Evolutionary conservation across 2,113 vertebrate genomes (phyloP).

Genomic region (Ictidomys tridecemlineatus): DNA sequence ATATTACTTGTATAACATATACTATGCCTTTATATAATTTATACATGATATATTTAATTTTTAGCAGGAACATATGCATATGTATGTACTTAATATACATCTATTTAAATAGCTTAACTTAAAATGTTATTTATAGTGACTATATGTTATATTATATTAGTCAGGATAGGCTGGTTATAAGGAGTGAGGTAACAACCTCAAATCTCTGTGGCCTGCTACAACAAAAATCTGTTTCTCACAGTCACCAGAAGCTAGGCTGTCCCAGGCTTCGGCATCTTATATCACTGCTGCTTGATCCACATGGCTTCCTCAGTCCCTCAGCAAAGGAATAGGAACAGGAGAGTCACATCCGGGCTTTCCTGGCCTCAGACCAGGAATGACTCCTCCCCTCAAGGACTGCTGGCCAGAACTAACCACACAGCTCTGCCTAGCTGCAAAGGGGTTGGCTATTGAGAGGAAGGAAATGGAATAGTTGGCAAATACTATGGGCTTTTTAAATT

Average conservation of each 20-base stretch:
- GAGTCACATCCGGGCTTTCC: background rate
- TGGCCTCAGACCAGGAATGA: background rate
- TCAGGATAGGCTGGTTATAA: background rate
- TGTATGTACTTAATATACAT: slow-evolving; percentile 20
- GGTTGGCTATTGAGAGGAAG: background rate
- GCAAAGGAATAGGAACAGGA: background rate
- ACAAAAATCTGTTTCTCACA: background rate
- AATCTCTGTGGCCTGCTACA: background rate
- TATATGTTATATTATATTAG: background rate
- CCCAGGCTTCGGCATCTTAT: background rate
- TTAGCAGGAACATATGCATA: background rate
- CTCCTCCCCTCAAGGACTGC: background rate
- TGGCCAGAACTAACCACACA: background rate
- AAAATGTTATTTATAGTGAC: slow-evolving; percentile 15
- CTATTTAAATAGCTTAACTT: background rate
- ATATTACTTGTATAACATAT: slow-evolving; percentile 19
- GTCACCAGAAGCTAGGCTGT: background rate
- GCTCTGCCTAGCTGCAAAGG: background rate
- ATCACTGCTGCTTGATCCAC: background rate
- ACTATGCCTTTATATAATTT: background rate
- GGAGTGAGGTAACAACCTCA: background rate
- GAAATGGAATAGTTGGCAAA: background rate
- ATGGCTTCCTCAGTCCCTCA: background rate
- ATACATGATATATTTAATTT: background rate
- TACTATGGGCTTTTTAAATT: background rate